A percentile compares a stretch with the other conserved stretches of the same genome.
phyloP scores from a whole-genome alignment of 2,797 vertebrate species.

The Scomberomorus guttatus region DNA sequence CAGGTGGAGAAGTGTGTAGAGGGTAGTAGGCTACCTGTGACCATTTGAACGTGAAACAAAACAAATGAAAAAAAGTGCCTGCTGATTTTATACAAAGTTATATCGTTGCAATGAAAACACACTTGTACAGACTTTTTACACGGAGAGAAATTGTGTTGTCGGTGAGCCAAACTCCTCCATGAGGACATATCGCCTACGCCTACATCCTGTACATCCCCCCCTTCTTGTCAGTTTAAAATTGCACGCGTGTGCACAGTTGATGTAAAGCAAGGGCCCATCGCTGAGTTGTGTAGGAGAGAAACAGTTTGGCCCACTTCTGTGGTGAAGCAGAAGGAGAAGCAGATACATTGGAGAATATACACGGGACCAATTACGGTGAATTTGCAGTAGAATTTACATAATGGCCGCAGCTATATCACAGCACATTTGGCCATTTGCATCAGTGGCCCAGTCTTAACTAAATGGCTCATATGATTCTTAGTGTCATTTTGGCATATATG shows the following conservation, averaged over 20 bases:
- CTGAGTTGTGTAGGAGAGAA: constrained; percentile 72
- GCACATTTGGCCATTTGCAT: constrained; percentile 66
- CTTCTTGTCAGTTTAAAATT: constrained; percentile 61
- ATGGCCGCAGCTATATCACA: constrained; percentile 57
- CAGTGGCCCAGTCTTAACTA: constrained; percentile 75
- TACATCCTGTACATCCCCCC: constrained; percentile 71
- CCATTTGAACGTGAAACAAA: constrained; percentile 72
- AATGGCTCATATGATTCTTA: constrained; percentile 73
- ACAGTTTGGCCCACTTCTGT: constrained; percentile 62
- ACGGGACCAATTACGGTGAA: constrained; percentile 82
- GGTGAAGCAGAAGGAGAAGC: constrained; percentile 73
- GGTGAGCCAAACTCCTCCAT: constrained; percentile 85
- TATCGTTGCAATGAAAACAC: constrained; percentile 71
- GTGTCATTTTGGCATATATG: constrained; percentile 83
- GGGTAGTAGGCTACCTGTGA: constrained; percentile 68
- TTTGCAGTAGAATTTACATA: constrained; percentile 67
- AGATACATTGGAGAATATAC: constrained; percentile 67
- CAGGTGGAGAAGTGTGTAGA: constrained; percentile 50
- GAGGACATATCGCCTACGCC: constrained; percentile 85
- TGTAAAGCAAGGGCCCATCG: constrained; percentile 68
- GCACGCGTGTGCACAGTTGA: constrained; percentile 65
- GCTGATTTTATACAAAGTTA: constrained; percentile 87
- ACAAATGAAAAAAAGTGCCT: constrained; percentile 89
- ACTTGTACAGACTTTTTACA: constrained; percentile 76
- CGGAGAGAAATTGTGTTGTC: constrained; percentile 77